Base-by-base conservation (phyloP, 1,140 invertebrate species). In the Liolophura sinensis region DNA sequence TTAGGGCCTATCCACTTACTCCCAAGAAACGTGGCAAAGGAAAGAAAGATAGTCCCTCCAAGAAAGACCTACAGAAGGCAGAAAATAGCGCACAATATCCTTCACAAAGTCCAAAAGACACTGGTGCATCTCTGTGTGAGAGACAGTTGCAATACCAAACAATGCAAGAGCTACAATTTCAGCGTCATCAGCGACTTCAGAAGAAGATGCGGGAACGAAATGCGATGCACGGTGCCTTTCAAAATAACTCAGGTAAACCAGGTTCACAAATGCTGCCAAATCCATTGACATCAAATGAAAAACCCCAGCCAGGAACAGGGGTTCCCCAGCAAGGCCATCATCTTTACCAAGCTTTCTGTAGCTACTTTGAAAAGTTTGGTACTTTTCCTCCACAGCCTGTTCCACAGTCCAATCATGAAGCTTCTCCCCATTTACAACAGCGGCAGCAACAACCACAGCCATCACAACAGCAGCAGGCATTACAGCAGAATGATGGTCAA, bases 1-100 rank as follows among this genome's bases (percentile, higher is more conserved):
- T 95, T 25, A 87, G 94, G 65, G 91, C 92, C 48, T 91, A 92
- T 24, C 94, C 94, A 15, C 79, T 95, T 4, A 90, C 92, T 73
- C 92, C 93, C 0, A 75, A 73, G 57, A 75, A 73, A 59, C 75
- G 76, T 51, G 75, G 73, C 54, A 73, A 74, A 56, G 65, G 57
- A 49, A 65, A 63, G 56, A 20, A 73, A 61, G 25, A 40, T 40
- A 31, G 56, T 20, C 20, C 20, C 20, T 18, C 48, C 51, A 69
- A 73, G 61, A 70, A 76, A 72, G 68, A 65, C 47, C 48, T 49
- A 5, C 31, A 40, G 9, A 40, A 40, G 31, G 31, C 31, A 40
- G 31, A 40, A 40, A 40, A 40, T 40, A 40, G 9, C 31, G 31
- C 31, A 40, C 31, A 40, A 40, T 40, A 40, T 40, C 31, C 31